These are phyloP conservation scores for Drosophila triauraria DNA, from an alignment of 1,140 invertebrate species.

Conservation along the genomic window DNA sequence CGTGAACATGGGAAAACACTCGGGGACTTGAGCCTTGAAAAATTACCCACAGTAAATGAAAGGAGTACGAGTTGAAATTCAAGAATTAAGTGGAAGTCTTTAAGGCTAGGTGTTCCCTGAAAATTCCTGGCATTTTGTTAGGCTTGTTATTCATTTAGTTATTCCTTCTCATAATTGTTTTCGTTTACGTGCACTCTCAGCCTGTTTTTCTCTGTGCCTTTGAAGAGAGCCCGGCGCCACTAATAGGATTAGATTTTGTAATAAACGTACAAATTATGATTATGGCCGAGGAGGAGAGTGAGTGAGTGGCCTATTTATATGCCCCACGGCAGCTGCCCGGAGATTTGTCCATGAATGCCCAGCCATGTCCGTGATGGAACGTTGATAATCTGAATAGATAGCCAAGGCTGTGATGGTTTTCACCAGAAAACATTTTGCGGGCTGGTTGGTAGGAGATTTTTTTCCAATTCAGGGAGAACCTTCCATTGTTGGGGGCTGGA, in stretches of 20 bases:
- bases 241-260: constrained; percentile 45
- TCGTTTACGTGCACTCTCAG: constrained; percentile 12
- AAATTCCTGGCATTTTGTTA: constrained; percentile 12
- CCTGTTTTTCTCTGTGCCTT: constrained; percentile 1
- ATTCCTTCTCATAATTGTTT: constrained; percentile 32
- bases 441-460: neutral
- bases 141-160: constrained; percentile 13
- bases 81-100: neutral
- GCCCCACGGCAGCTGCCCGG: neutral
- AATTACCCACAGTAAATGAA: neutral
- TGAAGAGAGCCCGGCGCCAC: constrained; percentile 21
- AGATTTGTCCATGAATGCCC: constrained; percentile 17
- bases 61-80: neutral
- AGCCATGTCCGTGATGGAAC: neutral
- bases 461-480: neutral
- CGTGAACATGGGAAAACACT: constrained; percentile 41
- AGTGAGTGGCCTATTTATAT: constrained; percentile 10
- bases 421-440: neutral
- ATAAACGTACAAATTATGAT: constrained; percentile 36
- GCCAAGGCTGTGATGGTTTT: neutral
- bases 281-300: neutral
- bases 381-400: constrained; percentile 38
- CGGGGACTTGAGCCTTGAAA: neutral
- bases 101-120: neutral
- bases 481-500: constrained; percentile 3